Evolutionary conservation across 2,113 vertebrate genomes (phyloP), one percentile per base, ranked within the genome.

Genomic region (Aramus guarauna): DNA sequence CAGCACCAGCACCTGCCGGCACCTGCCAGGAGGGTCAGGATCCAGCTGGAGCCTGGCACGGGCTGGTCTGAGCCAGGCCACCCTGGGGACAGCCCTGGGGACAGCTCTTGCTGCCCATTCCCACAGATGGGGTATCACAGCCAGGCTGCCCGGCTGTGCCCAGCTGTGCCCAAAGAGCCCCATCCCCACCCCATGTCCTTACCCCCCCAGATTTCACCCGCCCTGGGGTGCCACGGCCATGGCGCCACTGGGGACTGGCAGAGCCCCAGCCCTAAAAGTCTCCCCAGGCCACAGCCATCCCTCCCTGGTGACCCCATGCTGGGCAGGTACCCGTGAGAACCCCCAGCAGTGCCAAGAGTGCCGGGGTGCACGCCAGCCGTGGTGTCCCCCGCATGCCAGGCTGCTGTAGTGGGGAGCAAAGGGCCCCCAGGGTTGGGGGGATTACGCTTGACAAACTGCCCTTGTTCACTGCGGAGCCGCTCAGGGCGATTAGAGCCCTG

Each of bases 371-470:
- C 1, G 1, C 58, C 39, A 68, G 27, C 52, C 48, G 63, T 6
- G 0, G 18, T 58, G 92, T 21, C 32, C 66, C 48, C 72, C 3
- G 0, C 62, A 66, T 64, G 53, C 85, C 85, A 53, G 45, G 43
- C 88, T 75, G 74, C 29, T 1, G 1, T 41, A 52, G 30, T 1
- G 15, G 81, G 59, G 41, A 90, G 67, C 47, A 96, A 63, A 22
- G 11, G 55, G 69, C 59, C 59, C 45, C 75, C 5, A 8, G 39
- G 7, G 6, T 52, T 52, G 4, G 82, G n/a, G 39, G 32, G 67
- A 96, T 97, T 97, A 97, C 91, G 36, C 37, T 32, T 94, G 71
- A 97, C 92, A 96, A 96, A 96, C 96, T 92, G 83, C 90, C 32
- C 95, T 96, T 96, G 96, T 97, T 94, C 53, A 0, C 47, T 16